Conservation (phyloP, 2,797 vertebrate genomes). For the Pseudochirops corinnae region DNA sequence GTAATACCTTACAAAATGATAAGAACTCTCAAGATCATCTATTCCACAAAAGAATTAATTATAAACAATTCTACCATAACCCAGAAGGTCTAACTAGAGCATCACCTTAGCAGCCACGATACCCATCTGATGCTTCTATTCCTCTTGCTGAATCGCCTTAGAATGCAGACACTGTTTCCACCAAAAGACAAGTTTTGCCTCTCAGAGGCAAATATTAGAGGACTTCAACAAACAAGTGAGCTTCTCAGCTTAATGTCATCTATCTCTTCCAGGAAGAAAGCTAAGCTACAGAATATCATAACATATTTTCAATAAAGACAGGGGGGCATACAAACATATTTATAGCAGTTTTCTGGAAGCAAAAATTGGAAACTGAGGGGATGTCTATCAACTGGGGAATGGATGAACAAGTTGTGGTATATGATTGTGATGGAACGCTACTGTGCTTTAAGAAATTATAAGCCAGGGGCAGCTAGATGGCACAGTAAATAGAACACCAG, state of each 20-base stretch:
- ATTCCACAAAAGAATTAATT: constrained; percentile 59
- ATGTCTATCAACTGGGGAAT: too few relatives aligned
- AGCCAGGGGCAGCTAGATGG: too few relatives aligned
- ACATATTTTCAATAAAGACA: constrained; percentile 23
- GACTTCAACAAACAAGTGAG: constrained; percentile 46
- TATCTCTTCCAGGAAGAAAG: constrained; percentile 41
- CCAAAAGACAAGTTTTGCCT: constrained; percentile 52
- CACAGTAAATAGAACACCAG: too few relatives aligned
- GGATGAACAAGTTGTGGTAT: too few relatives aligned
- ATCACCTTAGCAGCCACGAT: constrained; percentile 31
- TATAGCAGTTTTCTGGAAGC: not conserved
- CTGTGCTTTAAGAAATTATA: too few relatives aligned
- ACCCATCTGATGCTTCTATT: not conserved
- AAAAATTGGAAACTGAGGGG: too few relatives aligned
- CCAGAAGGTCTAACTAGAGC: constrained; percentile 48
- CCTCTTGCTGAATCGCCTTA: constrained; percentile 35
- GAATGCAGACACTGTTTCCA: constrained; percentile 30
- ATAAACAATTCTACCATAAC: not conserved
- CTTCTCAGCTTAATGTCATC: constrained; percentile 16
- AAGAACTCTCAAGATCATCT: constrained; percentile 61
- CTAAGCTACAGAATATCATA: constrained; percentile 5
- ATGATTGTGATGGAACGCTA: too few relatives aligned
- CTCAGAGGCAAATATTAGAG: constrained; percentile 63
- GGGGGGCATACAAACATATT: not conserved
- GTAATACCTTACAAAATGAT: constrained; percentile 56